Evolutionary conservation across 2,888 invertebrate genomes (phyloP), one percentile per base, ranked within the genome.

Genomic region (Campoletis raptor): DNA sequence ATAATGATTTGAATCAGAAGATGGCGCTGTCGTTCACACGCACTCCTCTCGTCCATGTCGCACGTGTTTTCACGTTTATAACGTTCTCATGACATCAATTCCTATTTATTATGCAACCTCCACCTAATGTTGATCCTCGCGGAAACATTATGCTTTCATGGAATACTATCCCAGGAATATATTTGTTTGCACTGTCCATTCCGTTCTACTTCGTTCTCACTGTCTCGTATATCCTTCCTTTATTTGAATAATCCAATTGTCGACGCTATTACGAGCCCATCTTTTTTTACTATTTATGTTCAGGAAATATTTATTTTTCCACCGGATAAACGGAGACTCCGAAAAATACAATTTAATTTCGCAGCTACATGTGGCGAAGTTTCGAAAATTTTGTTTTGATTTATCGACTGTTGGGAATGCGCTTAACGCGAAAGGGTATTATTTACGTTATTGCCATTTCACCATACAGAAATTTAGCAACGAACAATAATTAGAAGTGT

Each of bases 1-100:
- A 86, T 88, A 86, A 88, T 85, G 85, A 88, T 88, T 86, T 85
- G 57, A 30, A 57, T 12, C 4, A 12, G 57, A 24, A 24, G 57
- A 30, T 57, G 57, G 24, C 57, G 57, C 69, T 81, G 78, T 81
- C 85, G 45, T 66, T 74, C 61, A 70, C 79, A 80, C 77, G 79
- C 82, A 87, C 76, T 85, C 66, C 66, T 69, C 40, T 52, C 30
- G 30, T 66, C 54, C 73, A 42, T 21, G 52, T 72, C 42, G 2
- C 52, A 36, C 24, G 45, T 69, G 77, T 61, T 83, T 78, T 52
- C 21, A 37, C 37, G 8, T 66, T 8, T 78, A 66, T 30, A 78
- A 21, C 66, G n/a, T 21, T n/a, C 48, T 37, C 48, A 30, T 64
- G 64, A 15, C 24, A 40, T 69, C 24, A 70, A 70, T 45, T 70